Percentiles rank a stretch among this genome's conserved stretches.
Conservation (phyloP, 2,113 vertebrate species). For the Microtus pennsylvanicus region DNA sequence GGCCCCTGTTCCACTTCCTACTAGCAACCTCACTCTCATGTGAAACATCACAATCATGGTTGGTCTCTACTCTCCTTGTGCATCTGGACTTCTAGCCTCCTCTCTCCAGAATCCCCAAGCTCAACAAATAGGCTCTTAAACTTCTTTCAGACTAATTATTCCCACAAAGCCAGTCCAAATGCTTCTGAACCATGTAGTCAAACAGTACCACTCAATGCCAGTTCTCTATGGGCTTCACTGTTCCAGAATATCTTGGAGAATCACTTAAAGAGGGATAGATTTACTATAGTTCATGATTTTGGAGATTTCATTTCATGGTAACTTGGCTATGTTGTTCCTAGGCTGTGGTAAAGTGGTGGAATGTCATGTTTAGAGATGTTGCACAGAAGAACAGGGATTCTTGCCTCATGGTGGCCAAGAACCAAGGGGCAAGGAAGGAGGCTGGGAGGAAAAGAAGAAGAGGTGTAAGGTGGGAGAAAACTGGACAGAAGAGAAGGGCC, state of each 20-base stretch:
- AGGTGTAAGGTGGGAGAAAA: not conserved
- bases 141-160: not conserved
- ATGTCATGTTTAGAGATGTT: not conserved
- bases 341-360: too few relatives aligned
- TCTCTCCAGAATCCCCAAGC: not conserved
- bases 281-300: not conserved
- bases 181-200: not conserved
- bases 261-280: not conserved
- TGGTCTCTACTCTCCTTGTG: not conserved
- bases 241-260: not conserved
- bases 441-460: fast-evolving
- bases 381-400: not conserved
- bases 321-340: not conserved
- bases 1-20: too few relatives aligned
- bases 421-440: not conserved
- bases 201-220: not conserved
- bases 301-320: not conserved
- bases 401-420: not conserved
- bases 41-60: not conserved
- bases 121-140: not conserved
- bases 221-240: not conserved
- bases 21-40: not conserved
- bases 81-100: too few relatives aligned
- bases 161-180: not conserved
- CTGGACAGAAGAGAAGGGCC: not conserved